A percentile compares a stretch with the other conserved stretches of the same genome.
phyloP scores from a whole-genome alignment of 1,140 invertebrate species.

The Dufourea novaeangliae region DNA sequence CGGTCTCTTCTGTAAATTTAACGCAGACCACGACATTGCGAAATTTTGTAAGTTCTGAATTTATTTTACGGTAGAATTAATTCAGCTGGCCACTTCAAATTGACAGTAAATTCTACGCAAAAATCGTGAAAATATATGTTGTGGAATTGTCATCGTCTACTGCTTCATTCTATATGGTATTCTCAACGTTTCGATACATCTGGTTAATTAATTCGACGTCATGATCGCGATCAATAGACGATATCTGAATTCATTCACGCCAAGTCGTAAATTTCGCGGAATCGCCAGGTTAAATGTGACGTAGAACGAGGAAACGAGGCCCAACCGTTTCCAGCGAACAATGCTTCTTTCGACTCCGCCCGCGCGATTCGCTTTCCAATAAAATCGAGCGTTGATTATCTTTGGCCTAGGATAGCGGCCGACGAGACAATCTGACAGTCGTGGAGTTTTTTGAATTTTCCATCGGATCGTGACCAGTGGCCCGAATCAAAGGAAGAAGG shows the following conservation, averaged over 20 bases:
- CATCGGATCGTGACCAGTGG: slow-evolving; percentile 23
- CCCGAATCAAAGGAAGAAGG: slow-evolving; percentile 27
- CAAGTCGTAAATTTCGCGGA: slow-evolving; percentile 45
- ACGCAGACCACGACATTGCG: not conserved
- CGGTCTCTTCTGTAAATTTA: no score
- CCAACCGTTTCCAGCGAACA: slow-evolving; percentile 39
- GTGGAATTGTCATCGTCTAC: no score
- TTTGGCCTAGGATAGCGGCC: slow-evolving; percentile 6
- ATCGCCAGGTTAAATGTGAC: slow-evolving; percentile 13
- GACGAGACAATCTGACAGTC: not conserved
- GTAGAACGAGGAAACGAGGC: slow-evolving; percentile 32
- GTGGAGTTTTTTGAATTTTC: slow-evolving; percentile 23
- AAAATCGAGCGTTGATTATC: slow-evolving; percentile 60
- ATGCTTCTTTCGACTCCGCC: slow-evolving; percentile 52
- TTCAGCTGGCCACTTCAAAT: no score
- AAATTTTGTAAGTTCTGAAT: not conserved
- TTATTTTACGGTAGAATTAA: no score
- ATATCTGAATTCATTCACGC: slow-evolving; percentile 30
- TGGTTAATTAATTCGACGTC: not conserved
- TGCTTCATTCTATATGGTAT: not conserved
- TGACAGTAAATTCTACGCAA: no score
- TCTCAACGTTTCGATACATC: not conserved
- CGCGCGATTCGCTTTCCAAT: slow-evolving; percentile 51
- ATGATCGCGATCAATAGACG: not conserved
- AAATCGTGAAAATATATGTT: not conserved